Conservation (phyloP, 37 sponge, comb jelly and placozoan genomes). For the Eunapius fragilis region DNA sequence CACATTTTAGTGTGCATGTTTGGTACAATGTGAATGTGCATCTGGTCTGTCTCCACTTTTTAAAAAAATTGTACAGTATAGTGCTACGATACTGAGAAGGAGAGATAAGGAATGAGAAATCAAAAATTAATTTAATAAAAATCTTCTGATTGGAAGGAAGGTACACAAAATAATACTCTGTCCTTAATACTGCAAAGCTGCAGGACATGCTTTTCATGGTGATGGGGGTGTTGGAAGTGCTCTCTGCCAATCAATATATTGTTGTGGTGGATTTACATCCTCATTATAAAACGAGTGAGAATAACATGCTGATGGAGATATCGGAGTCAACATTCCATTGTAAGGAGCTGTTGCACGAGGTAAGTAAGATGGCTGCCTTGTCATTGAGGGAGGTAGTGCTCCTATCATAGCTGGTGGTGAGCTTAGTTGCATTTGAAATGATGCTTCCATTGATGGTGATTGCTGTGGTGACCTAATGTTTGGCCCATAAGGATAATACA, state of each 20-base stretch:
- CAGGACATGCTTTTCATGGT: conserved; percentile 8
- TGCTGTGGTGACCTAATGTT: conserved; percentile 35
- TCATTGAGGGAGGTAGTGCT: not conserved
- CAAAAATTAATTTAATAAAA: too few species aligned
- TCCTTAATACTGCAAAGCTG: not conserved
- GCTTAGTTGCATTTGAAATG: not conserved
- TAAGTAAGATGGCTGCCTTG: not conserved
- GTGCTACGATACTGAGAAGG: too few species aligned
- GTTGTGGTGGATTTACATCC: not conserved
- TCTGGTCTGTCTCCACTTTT: too few species aligned
- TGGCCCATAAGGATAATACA: conserved; percentile 13
- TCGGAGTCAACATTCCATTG: conserved; percentile 44
- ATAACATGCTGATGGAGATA: conserved; percentile 31
- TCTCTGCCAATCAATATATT: conserved; percentile 50
- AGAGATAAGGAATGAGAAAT: too few species aligned
- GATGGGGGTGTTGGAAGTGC: conserved; percentile 26
- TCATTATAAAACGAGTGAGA: not conserved
- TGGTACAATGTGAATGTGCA: too few species aligned
- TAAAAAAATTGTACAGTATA: too few species aligned
- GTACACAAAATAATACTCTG: too few species aligned
- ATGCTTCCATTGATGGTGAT: conserved; percentile 4
- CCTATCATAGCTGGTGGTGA: conserved; percentile 24
- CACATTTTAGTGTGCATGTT: too few species aligned
- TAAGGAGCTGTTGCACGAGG: conserved; percentile 19
- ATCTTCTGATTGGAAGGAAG: too few species aligned